A percentile compares a stretch with the other conserved stretches of the same genome.
Conservation (phyloP, 1,140 invertebrate genomes). For the Monomorium pharaonis region DNA sequence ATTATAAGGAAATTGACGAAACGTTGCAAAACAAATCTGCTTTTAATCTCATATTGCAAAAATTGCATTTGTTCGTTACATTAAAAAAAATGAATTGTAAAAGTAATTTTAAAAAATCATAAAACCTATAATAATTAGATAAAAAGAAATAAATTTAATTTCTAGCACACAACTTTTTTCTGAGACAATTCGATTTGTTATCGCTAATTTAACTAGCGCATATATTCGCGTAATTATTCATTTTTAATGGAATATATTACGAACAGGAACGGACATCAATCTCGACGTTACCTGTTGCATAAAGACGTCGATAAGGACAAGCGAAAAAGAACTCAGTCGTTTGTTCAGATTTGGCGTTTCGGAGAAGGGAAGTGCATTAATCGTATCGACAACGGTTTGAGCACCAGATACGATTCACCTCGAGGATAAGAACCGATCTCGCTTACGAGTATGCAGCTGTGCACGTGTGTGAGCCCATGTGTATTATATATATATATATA, state of each 20-base stretch:
- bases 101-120: background rate
- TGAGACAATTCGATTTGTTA: constrained; percentile 11
- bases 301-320: constrained; percentile 39
- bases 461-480: constrained; percentile 63
- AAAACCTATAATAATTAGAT: background rate
- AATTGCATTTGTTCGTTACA: background rate
- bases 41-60: constrained; percentile 8
- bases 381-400: constrained; percentile 36
- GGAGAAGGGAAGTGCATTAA: constrained; percentile 63
- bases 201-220: constrained; percentile 6
- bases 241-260: constrained; percentile 3
- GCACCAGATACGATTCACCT: constrained; percentile 46
- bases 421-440: constrained; percentile 40
- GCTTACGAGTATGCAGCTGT: constrained; percentile 72
- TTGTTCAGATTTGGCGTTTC: constrained; percentile 61
- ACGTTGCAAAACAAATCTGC: background rate
- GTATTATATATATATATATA: constrained; percentile 46
- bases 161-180: constrained; percentile 1
- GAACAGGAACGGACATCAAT: background rate
- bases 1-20: constrained; percentile 2
- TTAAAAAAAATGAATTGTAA: background rate
- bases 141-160: constrained; percentile 21
- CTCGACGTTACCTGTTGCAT: background rate
- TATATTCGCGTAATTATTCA: background rate
- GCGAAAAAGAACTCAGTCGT: constrained; percentile 60